Conservation (phyloP, 1,140 invertebrate species). For the Cherax quadricarinatus region DNA sequence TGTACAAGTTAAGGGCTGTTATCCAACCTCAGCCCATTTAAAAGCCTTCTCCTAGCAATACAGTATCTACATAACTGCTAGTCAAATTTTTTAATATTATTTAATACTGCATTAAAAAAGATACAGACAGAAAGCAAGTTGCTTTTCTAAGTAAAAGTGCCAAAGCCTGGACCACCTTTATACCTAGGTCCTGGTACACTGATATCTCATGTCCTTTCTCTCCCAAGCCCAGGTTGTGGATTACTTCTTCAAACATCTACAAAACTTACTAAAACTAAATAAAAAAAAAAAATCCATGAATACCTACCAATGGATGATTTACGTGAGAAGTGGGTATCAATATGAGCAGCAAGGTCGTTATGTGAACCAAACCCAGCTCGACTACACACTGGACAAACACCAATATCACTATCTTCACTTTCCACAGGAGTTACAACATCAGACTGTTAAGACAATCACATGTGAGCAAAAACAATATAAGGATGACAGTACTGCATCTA, state of each 20-base stretch:
- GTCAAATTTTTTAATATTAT: too few relatives aligned
- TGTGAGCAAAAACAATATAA: background rate
- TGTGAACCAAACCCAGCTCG: conserved; percentile 48
- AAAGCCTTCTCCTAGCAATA: too few relatives aligned
- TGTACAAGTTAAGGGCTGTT: too few relatives aligned
- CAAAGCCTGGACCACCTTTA: too few relatives aligned
- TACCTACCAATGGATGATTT: conserved; percentile 71
- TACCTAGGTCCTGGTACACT: too few relatives aligned
- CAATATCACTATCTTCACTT: conserved; percentile 53
- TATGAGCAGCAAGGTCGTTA: conserved; percentile 52
- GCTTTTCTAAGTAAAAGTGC: too few relatives aligned
- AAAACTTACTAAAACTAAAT: background rate
- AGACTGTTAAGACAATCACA: conserved; percentile 23
- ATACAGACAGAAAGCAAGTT: too few relatives aligned
- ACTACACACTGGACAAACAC: conserved; percentile 60
- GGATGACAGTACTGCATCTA: background rate
- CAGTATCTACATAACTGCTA: too few relatives aligned
- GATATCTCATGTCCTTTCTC: too few relatives aligned
- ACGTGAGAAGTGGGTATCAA: conserved; percentile 52
- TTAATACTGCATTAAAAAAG: too few relatives aligned
- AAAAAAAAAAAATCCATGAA: conserved; percentile 45
- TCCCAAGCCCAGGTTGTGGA: background rate
- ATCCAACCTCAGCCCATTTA: too few relatives aligned
- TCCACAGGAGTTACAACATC: conserved; percentile 52
- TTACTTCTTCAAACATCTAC: background rate